phyloP scores from a whole-genome alignment of 2,113 vertebrate genomes.

The Bagarius yarrelli region DNA sequence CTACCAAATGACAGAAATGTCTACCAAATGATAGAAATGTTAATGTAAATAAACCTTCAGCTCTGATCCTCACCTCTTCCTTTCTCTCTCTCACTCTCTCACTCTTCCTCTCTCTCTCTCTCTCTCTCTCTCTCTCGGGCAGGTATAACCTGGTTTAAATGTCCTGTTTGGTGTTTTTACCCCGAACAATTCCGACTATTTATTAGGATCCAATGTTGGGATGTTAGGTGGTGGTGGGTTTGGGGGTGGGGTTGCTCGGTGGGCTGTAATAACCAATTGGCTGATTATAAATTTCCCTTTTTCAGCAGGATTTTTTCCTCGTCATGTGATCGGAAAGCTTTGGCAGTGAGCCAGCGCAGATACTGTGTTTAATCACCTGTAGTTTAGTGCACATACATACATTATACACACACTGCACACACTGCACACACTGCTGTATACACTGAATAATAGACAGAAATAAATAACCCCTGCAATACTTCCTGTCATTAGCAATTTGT shows the following conservation, averaged over 20 bases:
- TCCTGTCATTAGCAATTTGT: conserved; percentile 15
- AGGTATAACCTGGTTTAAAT: background rate
- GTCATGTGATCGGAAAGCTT: conserved; percentile 19
- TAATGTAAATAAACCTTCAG: too few relatives aligned
- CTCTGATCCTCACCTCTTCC: background rate
- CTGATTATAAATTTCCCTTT: conserved; percentile 34
- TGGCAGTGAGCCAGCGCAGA: conserved; percentile 14
- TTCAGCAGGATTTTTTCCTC: conserved; percentile 36
- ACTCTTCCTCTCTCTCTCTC: too few relatives aligned
- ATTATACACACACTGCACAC: background rate
- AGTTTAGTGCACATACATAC: background rate
- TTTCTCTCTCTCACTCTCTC: background rate
- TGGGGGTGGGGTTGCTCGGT: conserved; percentile 20
- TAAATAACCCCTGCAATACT: background rate
- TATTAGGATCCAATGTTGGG: too few relatives aligned
- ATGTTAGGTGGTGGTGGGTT: background rate
- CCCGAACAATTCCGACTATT: background rate
- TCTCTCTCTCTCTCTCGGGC: too few relatives aligned
- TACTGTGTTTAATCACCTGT: conserved; percentile 28
- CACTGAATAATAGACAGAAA: background rate
- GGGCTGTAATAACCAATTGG: conserved; percentile 35
- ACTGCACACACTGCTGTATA: background rate
- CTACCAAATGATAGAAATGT: too few relatives aligned
- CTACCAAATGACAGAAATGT: too few relatives aligned
- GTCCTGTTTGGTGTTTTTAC: background rate